phyloP scores from a whole-genome alignment of 2,888 invertebrate species.

The Torymus texanus region DNA sequence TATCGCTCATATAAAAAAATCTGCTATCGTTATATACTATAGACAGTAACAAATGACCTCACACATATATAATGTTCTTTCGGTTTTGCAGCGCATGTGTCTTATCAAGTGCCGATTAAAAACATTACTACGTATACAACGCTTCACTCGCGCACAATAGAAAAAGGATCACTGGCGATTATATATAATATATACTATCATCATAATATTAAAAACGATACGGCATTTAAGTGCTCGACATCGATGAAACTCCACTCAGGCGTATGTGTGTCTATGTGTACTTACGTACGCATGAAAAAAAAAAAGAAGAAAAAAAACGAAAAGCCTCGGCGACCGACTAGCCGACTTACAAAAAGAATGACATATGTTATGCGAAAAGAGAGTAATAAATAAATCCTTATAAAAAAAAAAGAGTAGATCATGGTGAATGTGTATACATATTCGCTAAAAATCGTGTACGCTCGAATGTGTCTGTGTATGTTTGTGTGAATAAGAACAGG shows the following conservation, averaged over 20 bases:
- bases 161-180: constrained; percentile 33
- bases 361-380: constrained; percentile 1
- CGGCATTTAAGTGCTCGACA: constrained; percentile 19
- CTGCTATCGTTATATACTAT: constrained; percentile 43
- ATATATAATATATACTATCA: background rate
- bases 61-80: constrained; percentile 13
- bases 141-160: constrained; percentile 17
- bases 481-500: too few species aligned
- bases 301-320: background rate
- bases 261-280: background rate
- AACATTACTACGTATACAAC: constrained; percentile 37
- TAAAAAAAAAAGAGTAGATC: constrained; percentile 22
- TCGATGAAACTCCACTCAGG: constrained; percentile 23
- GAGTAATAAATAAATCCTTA: constrained; percentile 39
- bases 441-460: constrained; percentile 5
- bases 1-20: constrained; percentile 41
- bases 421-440: background rate
- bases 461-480: too few species aligned
- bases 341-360: constrained; percentile 21
- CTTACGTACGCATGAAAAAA: background rate
- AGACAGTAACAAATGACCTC: constrained; percentile 48
- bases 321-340: background rate
- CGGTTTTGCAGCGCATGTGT: constrained; percentile 2
- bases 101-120: constrained; percentile 31
- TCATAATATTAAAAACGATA: constrained; percentile 37